These are phyloP conservation scores for Idaea dimidiata DNA, from an alignment of 2,888 invertebrate species.

Conservation along the genomic window DNA sequence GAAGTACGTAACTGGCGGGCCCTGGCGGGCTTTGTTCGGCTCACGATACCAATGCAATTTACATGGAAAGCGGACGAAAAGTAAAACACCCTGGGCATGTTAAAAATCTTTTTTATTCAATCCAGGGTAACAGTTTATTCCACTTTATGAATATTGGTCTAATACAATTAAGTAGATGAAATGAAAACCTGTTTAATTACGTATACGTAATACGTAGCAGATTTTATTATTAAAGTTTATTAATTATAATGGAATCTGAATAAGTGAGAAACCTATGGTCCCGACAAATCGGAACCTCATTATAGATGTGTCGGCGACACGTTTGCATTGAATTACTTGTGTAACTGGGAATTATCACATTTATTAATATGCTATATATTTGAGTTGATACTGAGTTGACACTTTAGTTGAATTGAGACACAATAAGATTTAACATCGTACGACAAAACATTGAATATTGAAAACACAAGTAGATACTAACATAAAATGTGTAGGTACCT, in stretches of 20 bases:
- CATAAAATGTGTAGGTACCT: background rate
- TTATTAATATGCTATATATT: too few species aligned
- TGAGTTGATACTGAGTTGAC: too few species aligned
- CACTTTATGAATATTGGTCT: background rate
- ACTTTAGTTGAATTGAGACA: too few species aligned
- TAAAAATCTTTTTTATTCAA: slow-evolving; percentile 7
- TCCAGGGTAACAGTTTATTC: slow-evolving; percentile 2
- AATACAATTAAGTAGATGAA: background rate
- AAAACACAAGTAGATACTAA: background rate
- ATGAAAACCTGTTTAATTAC: background rate
- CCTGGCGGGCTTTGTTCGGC: slow-evolving; percentile 39
- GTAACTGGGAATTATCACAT: background rate
- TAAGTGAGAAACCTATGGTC: too few species aligned
- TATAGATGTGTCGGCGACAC: too few species aligned
- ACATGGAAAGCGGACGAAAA: slow-evolving; percentile 51
- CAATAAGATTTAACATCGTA: too few species aligned
- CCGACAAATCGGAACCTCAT: too few species aligned
- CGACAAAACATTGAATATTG: background rate
- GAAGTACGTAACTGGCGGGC: slow-evolving; percentile 30
- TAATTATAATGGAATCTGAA: background rate
- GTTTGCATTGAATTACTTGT: too few species aligned
- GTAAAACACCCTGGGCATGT: slow-evolving; percentile 12
- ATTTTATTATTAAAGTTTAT: too few species aligned
- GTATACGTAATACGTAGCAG: too few species aligned
- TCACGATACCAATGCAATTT: slow-evolving; percentile 54